These are phyloP conservation scores for Bovichtus diacanthus DNA, from an alignment of 2,797 vertebrate genomes.

Conservation along the genomic window DNA sequence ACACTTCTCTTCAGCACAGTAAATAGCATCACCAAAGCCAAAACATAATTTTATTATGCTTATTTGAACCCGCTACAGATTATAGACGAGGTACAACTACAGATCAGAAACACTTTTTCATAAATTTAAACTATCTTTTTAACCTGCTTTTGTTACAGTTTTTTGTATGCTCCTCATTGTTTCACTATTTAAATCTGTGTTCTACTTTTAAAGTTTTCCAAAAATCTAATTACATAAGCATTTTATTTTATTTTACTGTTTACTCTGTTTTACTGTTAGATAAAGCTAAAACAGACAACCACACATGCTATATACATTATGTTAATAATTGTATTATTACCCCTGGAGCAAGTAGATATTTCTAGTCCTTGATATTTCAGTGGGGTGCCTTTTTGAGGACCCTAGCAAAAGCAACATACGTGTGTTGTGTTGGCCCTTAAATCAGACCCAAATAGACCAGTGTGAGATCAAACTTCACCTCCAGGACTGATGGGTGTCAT, in stretches of 20 bases:
- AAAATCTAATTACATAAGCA: too few relatives aligned
- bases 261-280: neutral
- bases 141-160: too few relatives aligned
- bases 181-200: neutral
- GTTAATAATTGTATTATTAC: neutral
- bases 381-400: too few relatives aligned
- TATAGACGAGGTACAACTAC: neutral
- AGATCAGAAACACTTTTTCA: neutral
- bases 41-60: too few relatives aligned
- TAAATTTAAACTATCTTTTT: neutral
- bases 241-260: too few relatives aligned
- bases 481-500: constrained; percentile 85
- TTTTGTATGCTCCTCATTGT: neutral
- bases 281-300: neutral
- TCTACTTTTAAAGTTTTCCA: too few relatives aligned
- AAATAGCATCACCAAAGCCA: too few relatives aligned
- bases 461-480: constrained; percentile 65
- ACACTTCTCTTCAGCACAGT: neutral
- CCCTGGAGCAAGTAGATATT: too few relatives aligned
- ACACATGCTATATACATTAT: neutral
- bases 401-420: too few relatives aligned
- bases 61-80: too few relatives aligned
- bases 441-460: neutral
- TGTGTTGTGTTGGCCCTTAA: neutral
- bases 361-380: too few relatives aligned